phyloP scores from a whole-genome alignment of 2,113 vertebrate genomes.

The Vanacampus margaritifer region DNA sequence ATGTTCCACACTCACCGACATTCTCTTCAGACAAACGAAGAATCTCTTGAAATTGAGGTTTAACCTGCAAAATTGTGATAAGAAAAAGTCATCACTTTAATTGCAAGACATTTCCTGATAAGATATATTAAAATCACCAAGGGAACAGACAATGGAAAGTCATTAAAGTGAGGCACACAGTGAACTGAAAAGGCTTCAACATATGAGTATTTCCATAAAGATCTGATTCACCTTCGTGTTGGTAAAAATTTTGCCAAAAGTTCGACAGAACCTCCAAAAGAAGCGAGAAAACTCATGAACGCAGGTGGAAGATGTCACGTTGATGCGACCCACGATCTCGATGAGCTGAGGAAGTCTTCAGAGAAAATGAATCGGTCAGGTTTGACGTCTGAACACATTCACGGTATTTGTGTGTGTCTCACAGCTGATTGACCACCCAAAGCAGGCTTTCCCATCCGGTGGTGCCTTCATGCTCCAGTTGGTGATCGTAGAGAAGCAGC shows the following conservation, averaged over 20 bases:
- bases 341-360: constrained; percentile 91
- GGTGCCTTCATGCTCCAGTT: constrained; percentile 94
- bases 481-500: constrained; percentile 89
- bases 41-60: constrained; percentile 98
- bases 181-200: not conserved
- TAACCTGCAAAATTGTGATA: constrained; percentile 77
- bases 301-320: constrained; percentile 90
- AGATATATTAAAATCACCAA: not conserved
- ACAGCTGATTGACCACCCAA: constrained; percentile 99
- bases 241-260: constrained; percentile 98
- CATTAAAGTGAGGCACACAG: not conserved
- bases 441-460: constrained; percentile 95
- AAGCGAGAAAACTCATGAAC: constrained; percentile 98
- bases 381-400: not conserved
- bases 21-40: constrained; percentile 96
- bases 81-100: not conserved
- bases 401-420: constrained; percentile 53
- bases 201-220: not conserved
- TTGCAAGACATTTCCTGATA: not conserved
- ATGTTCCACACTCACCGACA: constrained; percentile 79
- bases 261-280: constrained; percentile 98
- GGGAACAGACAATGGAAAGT: not conserved
- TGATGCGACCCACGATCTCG: constrained; percentile 94
- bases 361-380: not conserved
- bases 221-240: constrained; percentile 87